Base-by-base conservation (phyloP, 1,140 invertebrate genomes). In the Achroia grisella region DNA sequence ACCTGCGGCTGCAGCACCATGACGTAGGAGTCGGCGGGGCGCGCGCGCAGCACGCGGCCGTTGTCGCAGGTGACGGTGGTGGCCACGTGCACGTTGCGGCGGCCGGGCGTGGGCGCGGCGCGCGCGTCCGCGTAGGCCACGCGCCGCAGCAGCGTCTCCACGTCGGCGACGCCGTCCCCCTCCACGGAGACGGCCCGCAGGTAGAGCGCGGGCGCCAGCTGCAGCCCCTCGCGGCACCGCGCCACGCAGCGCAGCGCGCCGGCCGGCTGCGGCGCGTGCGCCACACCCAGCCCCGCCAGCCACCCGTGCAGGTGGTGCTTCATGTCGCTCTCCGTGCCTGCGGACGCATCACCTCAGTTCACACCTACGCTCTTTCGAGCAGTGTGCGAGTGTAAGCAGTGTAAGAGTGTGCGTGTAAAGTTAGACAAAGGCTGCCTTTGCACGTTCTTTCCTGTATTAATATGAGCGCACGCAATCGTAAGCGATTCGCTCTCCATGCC, bases 321-420 rank as follows among this genome's bases (percentile, higher is more conserved):
- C 89, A 96, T 95, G 74, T 93, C 92, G 59, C 91, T 91, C 57
- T 96, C 94, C 9, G 93, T 94, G 34, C 93, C 93, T 92, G 75
- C 4, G 8, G 10, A 5, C 14, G 14, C 33, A 15, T 37, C 8
- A 1, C 27, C 10, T 36, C 43, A 90, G 96, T 95, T 88, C 99
- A 96, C 96, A 97, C 99, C 84, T 98, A 99, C 15, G 97, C 97
- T 8, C 98, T 98, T 10, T 99, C 94, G 0, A 94, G 93, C 0
- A 99, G 82, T 10, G 96, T 97, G 3, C n/a, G n/a, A n/a, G n/a
- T n/a, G n/a, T n/a, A n/a, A n/a, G n/a, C n/a, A n/a, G n/a, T n/a
- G n/a, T n/a, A n/a, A n/a, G n/a, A n/a, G n/a, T n/a, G n/a, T n/a
- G n/a, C n/a, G n/a, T n/a, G n/a, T n/a, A n/a, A n/a, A n/a, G n/a